Evolutionary conservation across 2,797 vertebrate species (phyloP).

Genomic region (Acrocephalus scirpaceus): DNA sequence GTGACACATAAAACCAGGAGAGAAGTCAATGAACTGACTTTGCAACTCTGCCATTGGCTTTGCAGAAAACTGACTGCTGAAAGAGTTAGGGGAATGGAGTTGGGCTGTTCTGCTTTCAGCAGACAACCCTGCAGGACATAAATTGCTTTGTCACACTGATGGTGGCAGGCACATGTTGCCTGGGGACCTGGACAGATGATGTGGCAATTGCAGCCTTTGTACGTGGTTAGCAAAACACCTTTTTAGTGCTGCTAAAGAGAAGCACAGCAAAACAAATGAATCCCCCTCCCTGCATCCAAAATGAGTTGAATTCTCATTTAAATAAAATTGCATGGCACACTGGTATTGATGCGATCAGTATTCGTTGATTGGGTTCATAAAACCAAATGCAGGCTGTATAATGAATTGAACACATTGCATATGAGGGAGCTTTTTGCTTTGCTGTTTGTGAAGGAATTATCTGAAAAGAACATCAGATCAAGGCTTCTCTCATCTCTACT

Average conservation of each 20-base stretch:
- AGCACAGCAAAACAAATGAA: conserved; percentile 20
- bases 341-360: conserved; percentile 54
- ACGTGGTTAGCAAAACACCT: conserved; percentile 30
- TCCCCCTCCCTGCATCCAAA: conserved; percentile 2
- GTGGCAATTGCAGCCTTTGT: conserved; percentile 38
- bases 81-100: not conserved
- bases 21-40: not conserved
- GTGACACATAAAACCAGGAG: not conserved
- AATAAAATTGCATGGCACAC: conserved; percentile 45
- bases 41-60: not conserved
- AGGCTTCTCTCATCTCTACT: not conserved
- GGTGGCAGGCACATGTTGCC: not conserved
- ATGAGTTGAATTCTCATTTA: conserved; percentile 42
- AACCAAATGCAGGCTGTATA: conserved; percentile 26
- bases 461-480: not conserved
- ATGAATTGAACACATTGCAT: not conserved
- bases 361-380: conserved; percentile 53
- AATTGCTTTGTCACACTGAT: conserved; percentile 45
- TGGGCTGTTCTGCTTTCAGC: conserved; percentile 1
- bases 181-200: conserved; percentile 42
- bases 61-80: not conserved
- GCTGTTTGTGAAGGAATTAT: conserved; percentile 15
- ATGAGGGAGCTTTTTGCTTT: not conserved
- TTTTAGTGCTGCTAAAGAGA: not conserved
- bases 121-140: not conserved